These are phyloP conservation scores for Drosophila tanythrix DNA, from an alignment of 2,888 invertebrate species.

Conservation along the genomic window DNA sequence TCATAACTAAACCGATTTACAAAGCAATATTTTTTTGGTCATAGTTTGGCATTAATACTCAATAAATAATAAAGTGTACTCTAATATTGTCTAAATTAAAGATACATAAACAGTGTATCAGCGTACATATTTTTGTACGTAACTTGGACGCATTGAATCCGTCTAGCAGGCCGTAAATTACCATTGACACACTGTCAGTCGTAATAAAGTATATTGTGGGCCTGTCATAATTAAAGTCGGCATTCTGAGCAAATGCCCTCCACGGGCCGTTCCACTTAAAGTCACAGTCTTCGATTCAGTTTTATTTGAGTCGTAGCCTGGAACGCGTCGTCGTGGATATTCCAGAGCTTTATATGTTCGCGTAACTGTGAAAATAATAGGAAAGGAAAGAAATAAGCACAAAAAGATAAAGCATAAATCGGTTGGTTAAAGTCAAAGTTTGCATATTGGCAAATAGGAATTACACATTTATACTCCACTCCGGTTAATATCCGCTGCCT, in stretches of 20 bases:
- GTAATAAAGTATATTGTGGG: slow-evolving; percentile 47
- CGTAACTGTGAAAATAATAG: slow-evolving; percentile 53
- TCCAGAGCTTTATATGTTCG: slow-evolving; percentile 65
- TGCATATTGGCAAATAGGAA: slow-evolving; percentile 46
- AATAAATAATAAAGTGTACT: background rate
- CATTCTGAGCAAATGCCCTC: slow-evolving; percentile 46
- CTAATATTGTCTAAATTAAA: background rate
- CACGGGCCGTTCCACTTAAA: slow-evolving; percentile 58
- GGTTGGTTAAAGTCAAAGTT: slow-evolving; percentile 17
- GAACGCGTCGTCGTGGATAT: slow-evolving; percentile 50
- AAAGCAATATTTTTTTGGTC: background rate
- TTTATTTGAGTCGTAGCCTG: slow-evolving; percentile 41
- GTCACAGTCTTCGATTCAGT: slow-evolving; percentile 49
- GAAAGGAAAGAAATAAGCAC: background rate
- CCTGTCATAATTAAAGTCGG: slow-evolving; percentile 61
- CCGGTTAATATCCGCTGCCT: slow-evolving; percentile 52
- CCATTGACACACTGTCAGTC: slow-evolving; percentile 49
- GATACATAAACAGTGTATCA: background rate
- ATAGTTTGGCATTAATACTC: background rate
- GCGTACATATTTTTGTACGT: background rate
- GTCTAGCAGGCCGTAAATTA: slow-evolving; percentile 25
- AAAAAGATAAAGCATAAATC: slow-evolving; percentile 6
- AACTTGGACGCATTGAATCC: slow-evolving; percentile 2
- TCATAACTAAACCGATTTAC: background rate
- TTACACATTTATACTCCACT: slow-evolving; percentile 11